Conservation (phyloP, 2,113 vertebrate species). For the Carollia perspicillata region DNA sequence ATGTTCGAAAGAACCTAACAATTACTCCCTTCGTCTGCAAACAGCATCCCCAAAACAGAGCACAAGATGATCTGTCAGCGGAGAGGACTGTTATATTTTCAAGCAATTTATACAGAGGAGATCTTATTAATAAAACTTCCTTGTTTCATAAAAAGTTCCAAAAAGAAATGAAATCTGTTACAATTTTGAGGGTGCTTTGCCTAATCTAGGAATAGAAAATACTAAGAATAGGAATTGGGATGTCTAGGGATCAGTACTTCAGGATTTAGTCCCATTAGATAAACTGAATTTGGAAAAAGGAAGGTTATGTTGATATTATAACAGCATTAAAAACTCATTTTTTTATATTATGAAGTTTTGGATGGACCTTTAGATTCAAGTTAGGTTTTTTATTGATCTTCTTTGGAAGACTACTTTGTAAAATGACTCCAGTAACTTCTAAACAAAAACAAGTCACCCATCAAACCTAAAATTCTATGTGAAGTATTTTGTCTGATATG, state of each 20-base stretch:
- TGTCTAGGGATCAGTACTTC: background rate
- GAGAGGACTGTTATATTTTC: conserved; percentile 5
- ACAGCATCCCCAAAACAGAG: background rate
- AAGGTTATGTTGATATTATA: background rate
- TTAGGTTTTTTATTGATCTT: background rate
- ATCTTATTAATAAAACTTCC: background rate
- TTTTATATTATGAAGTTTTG: conserved; percentile 3
- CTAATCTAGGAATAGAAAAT: background rate
- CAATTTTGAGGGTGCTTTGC: background rate
- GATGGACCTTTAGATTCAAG: background rate
- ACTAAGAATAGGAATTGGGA: background rate
- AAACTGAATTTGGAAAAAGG: background rate
- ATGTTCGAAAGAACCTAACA: background rate
- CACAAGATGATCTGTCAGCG: background rate
- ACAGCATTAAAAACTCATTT: background rate
- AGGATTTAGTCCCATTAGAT: background rate
- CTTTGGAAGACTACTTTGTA: background rate
- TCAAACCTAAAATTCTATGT: conserved; percentile 20
- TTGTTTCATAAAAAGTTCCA: conserved; percentile 3
- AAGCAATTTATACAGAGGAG: background rate
- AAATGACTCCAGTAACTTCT: background rate
- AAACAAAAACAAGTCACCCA: background rate
- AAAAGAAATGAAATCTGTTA: background rate
- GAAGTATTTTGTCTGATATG: background rate
- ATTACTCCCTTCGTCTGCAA: background rate